Conservation (phyloP, 2,888 invertebrate species). For the Synanthedon myopaeformis region DNA sequence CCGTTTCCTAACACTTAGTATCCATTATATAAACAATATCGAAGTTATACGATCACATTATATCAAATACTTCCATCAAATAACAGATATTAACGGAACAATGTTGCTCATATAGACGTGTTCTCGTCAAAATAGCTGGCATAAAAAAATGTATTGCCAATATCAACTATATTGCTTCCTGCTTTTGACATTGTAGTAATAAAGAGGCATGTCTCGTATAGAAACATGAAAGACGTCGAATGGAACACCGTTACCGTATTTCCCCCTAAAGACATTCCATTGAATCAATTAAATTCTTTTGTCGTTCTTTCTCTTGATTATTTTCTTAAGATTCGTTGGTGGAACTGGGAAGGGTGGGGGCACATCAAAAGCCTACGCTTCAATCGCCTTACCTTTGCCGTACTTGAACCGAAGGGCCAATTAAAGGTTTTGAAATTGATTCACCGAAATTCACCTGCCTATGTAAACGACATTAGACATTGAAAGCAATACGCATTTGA, state of each 20-base stretch:
- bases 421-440: conserved; percentile 63
- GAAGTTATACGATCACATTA: background rate
- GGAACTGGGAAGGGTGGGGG: conserved; percentile 13
- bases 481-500: conserved; percentile 36
- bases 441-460: conserved; percentile 37
- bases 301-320: conserved; percentile 42
- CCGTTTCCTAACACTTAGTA: background rate
- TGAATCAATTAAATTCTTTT: conserved; percentile 61
- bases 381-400: conserved; percentile 29
- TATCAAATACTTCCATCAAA: background rate
- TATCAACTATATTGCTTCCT: background rate
- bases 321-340: conserved; percentile 33
- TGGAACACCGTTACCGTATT: background rate
- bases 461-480: conserved; percentile 42
- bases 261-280: conserved; percentile 32
- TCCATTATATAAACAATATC: background rate
- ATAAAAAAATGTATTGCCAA: background rate
- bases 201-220: background rate
- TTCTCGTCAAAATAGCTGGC: background rate
- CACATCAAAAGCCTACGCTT: conserved; percentile 38
- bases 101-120: background rate
- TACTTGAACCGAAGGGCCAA: conserved; percentile 39
- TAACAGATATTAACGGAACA: background rate
- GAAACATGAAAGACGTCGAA: background rate
- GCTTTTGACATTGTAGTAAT: background rate